phyloP scores from a whole-genome alignment of 2,797 vertebrate species.

The Dromococcyx pavoninus region DNA sequence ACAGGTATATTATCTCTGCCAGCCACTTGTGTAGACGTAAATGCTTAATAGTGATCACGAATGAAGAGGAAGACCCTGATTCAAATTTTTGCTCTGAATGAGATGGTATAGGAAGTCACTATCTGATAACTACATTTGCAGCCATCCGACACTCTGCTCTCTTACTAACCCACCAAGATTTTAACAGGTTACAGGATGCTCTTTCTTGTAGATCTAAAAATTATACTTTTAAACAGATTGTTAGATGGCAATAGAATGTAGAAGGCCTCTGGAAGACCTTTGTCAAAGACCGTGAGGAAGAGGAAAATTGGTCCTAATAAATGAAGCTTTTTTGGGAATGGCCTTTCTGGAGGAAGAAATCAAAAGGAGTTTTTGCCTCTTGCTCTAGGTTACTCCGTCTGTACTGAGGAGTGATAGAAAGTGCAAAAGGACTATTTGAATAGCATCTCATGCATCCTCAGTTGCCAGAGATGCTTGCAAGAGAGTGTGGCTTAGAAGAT shows the following conservation, averaged over 20 bases:
- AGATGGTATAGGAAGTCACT: background rate
- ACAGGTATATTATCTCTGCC: background rate
- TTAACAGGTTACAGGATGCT: background rate
- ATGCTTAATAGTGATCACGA: background rate
- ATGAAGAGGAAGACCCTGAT: background rate
- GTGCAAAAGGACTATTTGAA: background rate
- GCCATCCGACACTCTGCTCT: rapidly evolving
- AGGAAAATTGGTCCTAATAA: background rate
- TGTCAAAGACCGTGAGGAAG: background rate
- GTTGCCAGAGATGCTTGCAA: background rate
- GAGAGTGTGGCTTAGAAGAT: background rate
- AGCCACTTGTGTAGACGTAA: background rate
- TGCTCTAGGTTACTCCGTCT: background rate
- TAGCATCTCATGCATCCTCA: background rate
- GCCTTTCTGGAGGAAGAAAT: background rate
- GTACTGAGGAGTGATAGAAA: background rate
- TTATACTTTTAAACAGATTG: background rate
- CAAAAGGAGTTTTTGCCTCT: background rate
- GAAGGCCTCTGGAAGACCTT: background rate
- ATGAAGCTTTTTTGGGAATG: background rate
- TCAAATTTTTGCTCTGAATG: background rate
- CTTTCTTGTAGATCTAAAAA: background rate
- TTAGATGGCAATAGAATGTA: background rate
- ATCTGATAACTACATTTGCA: background rate
- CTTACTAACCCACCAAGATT: background rate